A percentile compares a stretch with the other conserved stretches of the same genome.
Evolutionary conservation across 2,888 invertebrate species (phyloP).

Genomic region (Busseola fusca): DNA sequence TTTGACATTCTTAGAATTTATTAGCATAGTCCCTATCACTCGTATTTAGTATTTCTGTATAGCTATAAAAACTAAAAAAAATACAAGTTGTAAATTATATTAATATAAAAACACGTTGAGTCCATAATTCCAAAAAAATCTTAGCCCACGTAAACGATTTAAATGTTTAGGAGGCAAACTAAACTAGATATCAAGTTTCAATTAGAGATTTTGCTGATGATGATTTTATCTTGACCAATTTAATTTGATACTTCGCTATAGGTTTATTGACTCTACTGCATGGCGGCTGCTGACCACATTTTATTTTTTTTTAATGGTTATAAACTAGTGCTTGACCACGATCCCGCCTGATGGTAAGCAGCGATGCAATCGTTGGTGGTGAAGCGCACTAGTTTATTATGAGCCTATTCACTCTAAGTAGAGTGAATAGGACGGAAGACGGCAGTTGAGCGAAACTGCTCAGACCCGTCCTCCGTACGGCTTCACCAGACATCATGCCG

Average conservation of each 20-base stretch:
- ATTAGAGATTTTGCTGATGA: constrained; percentile 75
- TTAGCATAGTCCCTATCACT: constrained; percentile 42
- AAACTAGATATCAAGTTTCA: constrained; percentile 76
- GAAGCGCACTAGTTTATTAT: too few relatives aligned
- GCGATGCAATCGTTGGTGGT: too few relatives aligned
- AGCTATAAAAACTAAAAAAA: constrained; percentile 49
- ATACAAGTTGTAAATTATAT: constrained; percentile 53
- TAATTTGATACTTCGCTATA: constrained; percentile 48
- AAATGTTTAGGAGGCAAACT: constrained; percentile 52
- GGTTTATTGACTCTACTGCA: constrained; percentile 13
- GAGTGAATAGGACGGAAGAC: too few relatives aligned
- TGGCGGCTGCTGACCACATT: background rate
- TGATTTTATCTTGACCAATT: constrained; percentile 60
- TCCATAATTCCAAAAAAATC: constrained; percentile 49
- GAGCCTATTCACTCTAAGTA: too few relatives aligned
- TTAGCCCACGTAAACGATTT: constrained; percentile 61
- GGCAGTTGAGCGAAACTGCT: too few relatives aligned
- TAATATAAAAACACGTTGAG: constrained; percentile 54
- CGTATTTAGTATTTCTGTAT: constrained; percentile 37
- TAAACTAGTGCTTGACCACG: too few relatives aligned
- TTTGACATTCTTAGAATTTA: constrained; percentile 30
- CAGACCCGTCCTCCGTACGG: too few relatives aligned
- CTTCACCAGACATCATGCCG: too few relatives aligned
- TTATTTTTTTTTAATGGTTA: background rate
- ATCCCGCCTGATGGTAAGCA: too few relatives aligned